Base-by-base conservation (phyloP, 2,888 invertebrate species). In the Stenchaetothrips biformis region DNA sequence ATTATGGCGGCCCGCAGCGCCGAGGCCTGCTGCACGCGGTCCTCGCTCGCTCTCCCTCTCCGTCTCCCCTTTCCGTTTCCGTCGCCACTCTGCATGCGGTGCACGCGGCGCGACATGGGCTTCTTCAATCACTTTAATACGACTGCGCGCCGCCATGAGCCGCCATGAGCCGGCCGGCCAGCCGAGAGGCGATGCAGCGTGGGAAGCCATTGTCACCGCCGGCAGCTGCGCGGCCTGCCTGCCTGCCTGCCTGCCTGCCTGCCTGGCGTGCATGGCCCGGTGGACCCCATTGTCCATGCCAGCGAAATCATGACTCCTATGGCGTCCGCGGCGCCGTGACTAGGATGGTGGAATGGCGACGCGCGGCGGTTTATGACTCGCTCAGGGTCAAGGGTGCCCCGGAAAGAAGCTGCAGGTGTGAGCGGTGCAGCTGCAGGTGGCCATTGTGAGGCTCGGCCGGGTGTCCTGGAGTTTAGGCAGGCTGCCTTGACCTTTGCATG, bases 91-190 rank as follows among this genome's bases (percentile, higher is more conserved):
- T 53, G 53, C 53, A 53, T 16, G 53, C 53, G 67, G 67, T 21
- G 7, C n/a, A 21, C 21, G 67, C 67, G 67, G 67, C n/a, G 21
- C 21, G 67, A 13, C n/a, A 21, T 67, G 21, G 67, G 21, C 67
- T 21, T n/a, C 67, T 67, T 67, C n/a, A 67, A 67, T 74, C 67
- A 74, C 67, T 25, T 74, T 74, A 74, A 74, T 74, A 74, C 25
- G 67, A 21, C 67, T n/a, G 2, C 53, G 2, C 53, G 53, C 53
- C 13, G 53, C 37, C n/a, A n/a, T n/a, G 53, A 53, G 53, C 18
- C 53, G 13, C 53, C 53, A 18, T 13, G 37, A 11, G 16, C 18
- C n/a, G 67, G 21, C n/a, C 9, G 53, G 53, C n/a, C n/a, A n/a
- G n/a, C n/a, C n/a, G 53, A 13, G 59, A 59, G 59, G 59, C 13